Conservation (phyloP, 1,140 invertebrate genomes). For the Eciton burchellii region DNA sequence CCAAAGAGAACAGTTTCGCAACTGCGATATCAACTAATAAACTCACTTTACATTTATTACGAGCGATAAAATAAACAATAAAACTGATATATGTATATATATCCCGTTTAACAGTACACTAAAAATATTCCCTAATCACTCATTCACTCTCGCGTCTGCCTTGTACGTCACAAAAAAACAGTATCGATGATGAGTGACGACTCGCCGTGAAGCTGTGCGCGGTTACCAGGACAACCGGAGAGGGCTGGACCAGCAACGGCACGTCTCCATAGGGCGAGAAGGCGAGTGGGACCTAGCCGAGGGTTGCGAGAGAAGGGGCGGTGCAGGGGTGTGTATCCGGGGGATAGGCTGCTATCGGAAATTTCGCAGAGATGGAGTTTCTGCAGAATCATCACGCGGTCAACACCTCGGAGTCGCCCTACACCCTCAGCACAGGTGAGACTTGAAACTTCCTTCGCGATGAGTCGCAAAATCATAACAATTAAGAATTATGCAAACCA, state of each 20-base stretch:
- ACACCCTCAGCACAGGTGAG: slow-evolving; percentile 84
- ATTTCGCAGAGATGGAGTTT: slow-evolving; percentile 85
- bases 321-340: slow-evolving; percentile 80
- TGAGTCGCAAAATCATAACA: too few species aligned
- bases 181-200: slow-evolving; percentile 40
- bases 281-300: slow-evolving; percentile 53
- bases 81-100: background rate
- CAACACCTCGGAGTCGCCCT: slow-evolving; percentile 84
- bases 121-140: background rate
- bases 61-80: background rate
- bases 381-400: slow-evolving; percentile 85
- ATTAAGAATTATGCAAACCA: too few species aligned
- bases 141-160: slow-evolving; percentile 6
- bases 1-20: background rate
- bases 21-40: background rate
- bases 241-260: slow-evolving; percentile 81
- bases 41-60: background rate
- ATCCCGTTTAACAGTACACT: background rate
- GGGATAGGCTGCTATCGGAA: slow-evolving; percentile 78
- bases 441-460: background rate
- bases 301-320: slow-evolving; percentile 71
- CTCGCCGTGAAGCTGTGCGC: slow-evolving; percentile 65
- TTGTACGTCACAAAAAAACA: slow-evolving; percentile 10
- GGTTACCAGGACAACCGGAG: slow-evolving; percentile 84
- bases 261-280: slow-evolving; percentile 77